Evolutionary conservation across 1,140 invertebrate genomes (phyloP).

Genomic region (Drosophila asahinai): DNA sequence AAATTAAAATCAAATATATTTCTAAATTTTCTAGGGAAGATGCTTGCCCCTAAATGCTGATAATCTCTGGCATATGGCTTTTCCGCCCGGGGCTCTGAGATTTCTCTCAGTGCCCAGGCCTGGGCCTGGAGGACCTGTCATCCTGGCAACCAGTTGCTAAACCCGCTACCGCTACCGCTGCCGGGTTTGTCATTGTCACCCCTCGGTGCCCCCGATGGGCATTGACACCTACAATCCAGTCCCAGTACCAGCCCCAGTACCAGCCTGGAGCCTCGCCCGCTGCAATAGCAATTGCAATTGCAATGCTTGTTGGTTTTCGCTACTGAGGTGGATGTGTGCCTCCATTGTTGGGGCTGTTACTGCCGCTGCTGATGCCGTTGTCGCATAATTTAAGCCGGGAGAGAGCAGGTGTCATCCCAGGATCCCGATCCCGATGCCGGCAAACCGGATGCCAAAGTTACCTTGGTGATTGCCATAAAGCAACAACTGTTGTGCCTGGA

Average conservation of each 20-base stretch:
- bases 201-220: conserved; percentile 36
- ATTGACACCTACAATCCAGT: conserved; percentile 54
- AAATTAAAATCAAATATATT: no score
- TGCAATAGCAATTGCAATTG: conserved; percentile 65
- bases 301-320: conserved; percentile 46
- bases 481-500: conserved; percentile 53
- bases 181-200: conserved; percentile 4
- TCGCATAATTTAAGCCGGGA: conserved; percentile 64
- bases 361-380: conserved; percentile 39
- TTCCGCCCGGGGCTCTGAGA: no score
- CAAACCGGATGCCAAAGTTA: conserved; percentile 29
- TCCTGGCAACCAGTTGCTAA: conserved; percentile 47
- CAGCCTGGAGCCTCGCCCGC: no score
- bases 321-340: conserved; percentile 2
- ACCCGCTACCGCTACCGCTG: background rate
- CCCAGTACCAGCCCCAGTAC: no score
- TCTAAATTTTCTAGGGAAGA: background rate
- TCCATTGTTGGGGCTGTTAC: conserved; percentile 31
- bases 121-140: conserved; percentile 9
- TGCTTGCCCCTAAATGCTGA: no score
- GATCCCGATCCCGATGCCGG: conserved; percentile 10
- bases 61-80: no score
- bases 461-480: conserved; percentile 69
- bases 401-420: conserved; percentile 27
- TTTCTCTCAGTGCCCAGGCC: conserved; percentile 28